Percentiles rank a stretch among this genome's conserved stretches.
phyloP scores from a whole-genome alignment of 1,140 invertebrate genomes.

The Tachypleus tridentatus region DNA sequence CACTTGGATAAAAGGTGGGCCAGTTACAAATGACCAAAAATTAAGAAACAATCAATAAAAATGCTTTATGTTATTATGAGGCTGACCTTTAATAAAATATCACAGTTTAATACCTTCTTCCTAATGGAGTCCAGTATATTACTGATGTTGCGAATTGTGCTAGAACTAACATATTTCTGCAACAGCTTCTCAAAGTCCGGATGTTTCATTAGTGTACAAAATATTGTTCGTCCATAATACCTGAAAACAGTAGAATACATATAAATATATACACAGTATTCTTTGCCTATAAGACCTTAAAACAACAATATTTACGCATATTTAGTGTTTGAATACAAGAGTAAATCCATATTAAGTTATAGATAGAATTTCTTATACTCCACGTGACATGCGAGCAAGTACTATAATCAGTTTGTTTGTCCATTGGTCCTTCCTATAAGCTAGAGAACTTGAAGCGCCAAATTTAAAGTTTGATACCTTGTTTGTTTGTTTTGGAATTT shows the following conservation, averaged over 20 bases:
- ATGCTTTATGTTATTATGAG: background rate
- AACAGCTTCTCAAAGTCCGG: conserved; percentile 49
- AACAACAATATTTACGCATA: background rate
- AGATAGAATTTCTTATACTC: too few relatives aligned
- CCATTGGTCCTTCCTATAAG: too few relatives aligned
- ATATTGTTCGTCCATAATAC: conserved; percentile 52
- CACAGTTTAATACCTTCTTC: conserved; percentile 8
- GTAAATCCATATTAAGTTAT: too few relatives aligned
- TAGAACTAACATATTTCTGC: conserved; percentile 49
- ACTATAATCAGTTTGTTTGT: too few relatives aligned
- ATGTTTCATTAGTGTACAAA: conserved; percentile 45
- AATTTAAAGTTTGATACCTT: too few relatives aligned
- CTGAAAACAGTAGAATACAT: conserved; percentile 31
- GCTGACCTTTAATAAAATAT: background rate
- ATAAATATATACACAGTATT: background rate
- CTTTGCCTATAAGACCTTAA: background rate
- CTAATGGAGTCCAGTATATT: conserved; percentile 44
- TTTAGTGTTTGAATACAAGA: too few relatives aligned
- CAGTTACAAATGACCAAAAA: background rate
- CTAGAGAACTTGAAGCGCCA: too few relatives aligned
- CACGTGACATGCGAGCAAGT: too few relatives aligned
- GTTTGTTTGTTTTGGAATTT: too few relatives aligned
- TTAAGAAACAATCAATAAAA: background rate
- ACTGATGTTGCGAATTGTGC: conserved; percentile 49
- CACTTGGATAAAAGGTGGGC: background rate